These are phyloP conservation scores for Polydrusus cervinus DNA, from an alignment of 2,888 invertebrate genomes.

Conservation along the genomic window DNA sequence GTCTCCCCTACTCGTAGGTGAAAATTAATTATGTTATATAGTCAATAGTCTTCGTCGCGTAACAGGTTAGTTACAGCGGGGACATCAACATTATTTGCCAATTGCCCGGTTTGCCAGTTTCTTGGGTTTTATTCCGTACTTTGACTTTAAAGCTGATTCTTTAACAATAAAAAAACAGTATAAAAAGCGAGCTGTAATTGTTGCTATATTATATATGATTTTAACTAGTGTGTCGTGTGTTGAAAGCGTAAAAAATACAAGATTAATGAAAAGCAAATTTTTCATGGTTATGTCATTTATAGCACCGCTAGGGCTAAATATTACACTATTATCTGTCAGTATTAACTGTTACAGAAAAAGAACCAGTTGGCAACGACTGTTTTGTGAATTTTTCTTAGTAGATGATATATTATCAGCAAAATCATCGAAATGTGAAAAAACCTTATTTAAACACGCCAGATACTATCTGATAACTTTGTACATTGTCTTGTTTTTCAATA, in stretches of 20 bases:
- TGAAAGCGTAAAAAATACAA: not conserved
- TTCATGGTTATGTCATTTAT: not conserved
- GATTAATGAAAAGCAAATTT: not conserved
- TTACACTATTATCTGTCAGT: not conserved
- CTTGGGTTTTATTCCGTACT: too few species aligned
- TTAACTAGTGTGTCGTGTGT: not conserved
- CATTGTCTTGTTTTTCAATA: not conserved
- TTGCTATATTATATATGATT: not conserved
- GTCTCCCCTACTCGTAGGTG: too few species aligned
- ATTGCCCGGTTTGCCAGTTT: too few species aligned
- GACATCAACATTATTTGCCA: too few species aligned
- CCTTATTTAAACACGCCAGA: not conserved
- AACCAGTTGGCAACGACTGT: not conserved
- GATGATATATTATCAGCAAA: not conserved
- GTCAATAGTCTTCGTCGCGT: too few species aligned
- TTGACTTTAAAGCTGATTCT: too few species aligned
- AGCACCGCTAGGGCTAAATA: not conserved
- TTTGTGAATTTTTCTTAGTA: not conserved
- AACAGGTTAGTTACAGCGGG: too few species aligned
- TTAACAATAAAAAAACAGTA: not conserved
- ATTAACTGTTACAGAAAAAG: not conserved
- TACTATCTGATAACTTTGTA: not conserved
- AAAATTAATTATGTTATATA: too few species aligned
- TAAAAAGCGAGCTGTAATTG: not conserved
- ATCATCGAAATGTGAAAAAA: not conserved